Evolutionary conservation across 2,797 vertebrate genomes (phyloP), one percentile per base, ranked within the genome.

Genomic region (Propithecus deckenii): DNA sequence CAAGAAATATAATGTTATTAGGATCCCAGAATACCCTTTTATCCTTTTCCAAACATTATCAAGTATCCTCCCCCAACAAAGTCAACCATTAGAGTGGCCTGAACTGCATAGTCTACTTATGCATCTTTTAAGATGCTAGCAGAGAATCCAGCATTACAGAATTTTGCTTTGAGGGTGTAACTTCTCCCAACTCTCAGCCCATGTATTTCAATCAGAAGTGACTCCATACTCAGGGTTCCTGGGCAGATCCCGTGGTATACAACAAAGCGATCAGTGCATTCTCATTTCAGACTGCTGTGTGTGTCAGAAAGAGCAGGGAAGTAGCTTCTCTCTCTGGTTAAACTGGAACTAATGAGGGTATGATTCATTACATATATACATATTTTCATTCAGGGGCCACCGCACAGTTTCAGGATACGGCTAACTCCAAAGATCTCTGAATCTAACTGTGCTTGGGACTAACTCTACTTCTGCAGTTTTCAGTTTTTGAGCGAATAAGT

Each of bases 331-430:
- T 57, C 23, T 91, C 28, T 35, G 11, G 10, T 14, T 61, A 50
- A 25, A 52, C 2, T 35, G 22, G 17, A n/a, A 84, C 61, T 61
- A 35, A 52, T 10, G 8, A 57, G 32, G 28, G 14, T 28, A 22
- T 30, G 13, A 28, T 59, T 94, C 22, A 22, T 57, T 57, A 57
- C 9, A 25, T 57, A 23, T 20, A 50, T 17, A 17, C 4, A 17
- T 4, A 50, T 50, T 23, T 55, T 57, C 55, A 57, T 57, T 15
- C 1, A 43, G 69, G 59, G 30, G 12, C 52, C 55, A 69, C 57
- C 5, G 10, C 5, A 4, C 2, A 30, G 11, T 32, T 23, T 52
- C 17, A 13, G 22, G 23, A 7, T 9, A 20, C 0, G 65, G 8
- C 30, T n/a, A 38, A 0, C 22, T 43, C 15, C 43, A 14, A 12